Evolutionary conservation across 2,797 vertebrate species (phyloP), one percentile per base, ranked within the genome.

Genomic region (Chloroceryle inda): DNA sequence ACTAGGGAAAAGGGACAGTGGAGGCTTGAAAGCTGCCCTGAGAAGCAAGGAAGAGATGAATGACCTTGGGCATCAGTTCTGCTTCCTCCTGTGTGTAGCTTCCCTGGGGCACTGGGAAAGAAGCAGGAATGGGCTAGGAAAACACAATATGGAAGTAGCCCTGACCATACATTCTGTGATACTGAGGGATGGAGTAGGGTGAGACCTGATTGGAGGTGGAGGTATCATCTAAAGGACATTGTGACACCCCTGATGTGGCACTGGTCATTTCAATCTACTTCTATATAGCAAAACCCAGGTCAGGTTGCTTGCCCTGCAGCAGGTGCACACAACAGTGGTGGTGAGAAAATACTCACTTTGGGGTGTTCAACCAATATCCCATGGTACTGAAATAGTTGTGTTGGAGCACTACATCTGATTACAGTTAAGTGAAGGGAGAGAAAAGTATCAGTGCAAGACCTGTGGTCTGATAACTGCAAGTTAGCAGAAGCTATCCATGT

Each of bases 181-280:
- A 37, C 6, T 21, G 11, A 87, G 31, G 13, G 33, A 14, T 8
- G 10, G 38, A 24, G 18, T 31, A 66, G 33, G 18, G 8, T 17
- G 42, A 91, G 18, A 27, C 56, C 47, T 75, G 62, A 45, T 75
- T 59, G 23, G n/a, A 64, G n/a, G 20, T 1, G 0, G 18, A 12
- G 18, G 1, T 58, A 42, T 40, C 5, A 0, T 66, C 55, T 55
- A 66, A 72, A 56, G 35, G 15, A 66, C 0, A 2, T 10, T 11
- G 37, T 76, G 71, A 45, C 31, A 59, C 2, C 7, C 15, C 17
- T 71, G n/a, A 45, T 47, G 19, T 24, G 27, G 9, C 53, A 45
- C 31, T 45, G 58, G 33, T 50, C 9, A 0, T 67, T 74, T 72
- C 47, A 53, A 11, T 13, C 21, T 63, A 58, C 40, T 72, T 64